phyloP scores from a whole-genome alignment of 2,797 vertebrate genomes.

The Gymnothorax javanicus region DNA sequence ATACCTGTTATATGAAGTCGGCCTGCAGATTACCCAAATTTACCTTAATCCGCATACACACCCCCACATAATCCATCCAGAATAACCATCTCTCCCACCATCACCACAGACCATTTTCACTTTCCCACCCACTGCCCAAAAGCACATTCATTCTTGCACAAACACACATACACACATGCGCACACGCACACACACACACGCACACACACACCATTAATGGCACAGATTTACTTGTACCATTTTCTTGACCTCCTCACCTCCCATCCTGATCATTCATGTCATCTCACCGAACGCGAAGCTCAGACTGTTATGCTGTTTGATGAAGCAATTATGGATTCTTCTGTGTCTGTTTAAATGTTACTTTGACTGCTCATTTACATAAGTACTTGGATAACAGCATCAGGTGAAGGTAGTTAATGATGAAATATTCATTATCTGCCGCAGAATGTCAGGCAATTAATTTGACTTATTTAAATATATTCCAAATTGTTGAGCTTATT shows the following conservation, averaged over 20 bases:
- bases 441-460: conserved; percentile 3
- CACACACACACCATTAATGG: neutral
- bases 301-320: neutral
- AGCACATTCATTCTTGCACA: neutral
- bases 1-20: too few species aligned
- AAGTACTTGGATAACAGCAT: conserved; percentile 20
- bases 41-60: neutral
- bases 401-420: conserved; percentile 19
- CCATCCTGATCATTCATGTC: conserved; percentile 9
- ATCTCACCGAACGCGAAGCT: neutral
- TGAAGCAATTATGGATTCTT: conserved; percentile 13
- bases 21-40: too few species aligned
- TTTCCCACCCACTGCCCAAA: neutral
- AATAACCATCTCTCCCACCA: neutral
- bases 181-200: neutral
- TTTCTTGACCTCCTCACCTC: neutral
- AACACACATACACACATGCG: neutral
- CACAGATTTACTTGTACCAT: neutral
- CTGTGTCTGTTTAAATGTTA: conserved; percentile 16
- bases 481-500: neutral
- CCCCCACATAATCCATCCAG: neutral
- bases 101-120: neutral
- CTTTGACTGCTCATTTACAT: conserved; percentile 19
- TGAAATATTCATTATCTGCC: conserved; percentile 21
- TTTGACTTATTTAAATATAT: conserved; percentile 21